phyloP scores from a whole-genome alignment of 1,140 invertebrate genomes.

The Drosophila athabasca region DNA sequence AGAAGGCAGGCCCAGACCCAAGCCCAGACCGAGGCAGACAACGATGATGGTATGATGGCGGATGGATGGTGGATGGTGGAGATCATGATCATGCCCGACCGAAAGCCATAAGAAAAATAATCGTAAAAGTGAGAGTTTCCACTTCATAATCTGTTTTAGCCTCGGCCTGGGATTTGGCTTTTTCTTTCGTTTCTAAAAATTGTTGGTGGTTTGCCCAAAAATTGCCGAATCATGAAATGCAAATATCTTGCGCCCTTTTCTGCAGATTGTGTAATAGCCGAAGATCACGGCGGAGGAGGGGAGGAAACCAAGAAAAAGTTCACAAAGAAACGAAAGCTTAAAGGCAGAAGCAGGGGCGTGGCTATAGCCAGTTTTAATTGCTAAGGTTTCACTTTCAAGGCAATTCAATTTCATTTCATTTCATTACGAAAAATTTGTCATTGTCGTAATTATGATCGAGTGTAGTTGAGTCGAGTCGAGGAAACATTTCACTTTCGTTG shows the following conservation, averaged over 20 bases:
- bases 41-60: neutral
- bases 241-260: conserved; percentile 59
- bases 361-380: conserved; percentile 63
- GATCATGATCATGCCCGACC: conserved; percentile 49
- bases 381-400: conserved; percentile 78
- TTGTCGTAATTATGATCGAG: conserved; percentile 71
- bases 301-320: conserved; percentile 25
- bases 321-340: conserved; percentile 38
- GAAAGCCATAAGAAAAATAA: conserved; percentile 80
- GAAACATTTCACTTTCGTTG: conserved; percentile 75
- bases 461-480: neutral
- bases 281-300: conserved; percentile 8
- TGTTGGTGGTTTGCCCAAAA: conserved; percentile 11
- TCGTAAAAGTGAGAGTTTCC: conserved; percentile 82
- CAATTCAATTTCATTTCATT: conserved; percentile 67
- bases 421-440: conserved; percentile 73
- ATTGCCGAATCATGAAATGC: conserved; percentile 43
- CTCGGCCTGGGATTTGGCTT: conserved; percentile 46
- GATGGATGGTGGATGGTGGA: conserved; percentile 14
- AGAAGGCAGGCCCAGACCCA: conserved; percentile 15
- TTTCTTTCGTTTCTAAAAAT: conserved; percentile 35
- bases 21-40: too few relatives aligned
- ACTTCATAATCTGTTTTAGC: conserved; percentile 69
- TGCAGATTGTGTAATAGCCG: conserved; percentile 62
- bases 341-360: conserved; percentile 35